Base-by-base conservation (phyloP, 53 echinoderm and acorn worm genomes). In the Crossaster papposus region DNA sequence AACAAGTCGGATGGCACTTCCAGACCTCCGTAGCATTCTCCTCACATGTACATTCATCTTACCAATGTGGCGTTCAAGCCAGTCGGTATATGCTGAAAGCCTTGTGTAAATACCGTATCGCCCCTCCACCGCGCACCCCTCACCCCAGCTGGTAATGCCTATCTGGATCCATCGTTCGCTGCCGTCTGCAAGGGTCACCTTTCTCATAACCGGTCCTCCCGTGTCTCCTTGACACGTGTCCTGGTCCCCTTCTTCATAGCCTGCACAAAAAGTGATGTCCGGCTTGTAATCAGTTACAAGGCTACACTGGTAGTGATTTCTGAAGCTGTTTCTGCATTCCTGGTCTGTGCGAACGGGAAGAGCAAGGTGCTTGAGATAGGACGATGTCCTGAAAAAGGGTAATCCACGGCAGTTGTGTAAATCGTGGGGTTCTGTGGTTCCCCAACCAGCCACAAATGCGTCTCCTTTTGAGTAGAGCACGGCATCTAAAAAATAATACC, bases 131-230 rank as follows among this genome's bases (percentile, higher is more conserved):
- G 64, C 88, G 64, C 88, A 88, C 10, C 78, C 78, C 64, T 88
- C 88, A 14, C 88, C 88, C 88, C 88, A 88, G 36, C 88, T 88
- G 30, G 64, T 64, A 53, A 88, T 78, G 54, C 88, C 88, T 33
- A 88, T 88, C 38, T 88, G 88, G 34, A 78, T 63, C 88, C 88
- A 88, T 44, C 78, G 37, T 36, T n/a, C 29, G 30, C 51, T 70
- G 35, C 76, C 83, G 30, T 65, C 85, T 79, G 34, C 79, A n/a
- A 30, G 13, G 1, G 0, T 51, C 44, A 54, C 7, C 73, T 65
- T 6, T 14, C 88, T 86, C 72, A 91, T 58, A 24, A 91, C 58
- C 14, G 91, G 91, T 15, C 91, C 91, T 22, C 91, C 91, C 54
- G 91, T 81, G 51, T 91, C 88, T 4, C 91, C 91, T 0, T 36